Evolutionary conservation across 2,113 vertebrate species (phyloP), one percentile per base, ranked within the genome.

Genomic region (Corythaeola cristata): DNA sequence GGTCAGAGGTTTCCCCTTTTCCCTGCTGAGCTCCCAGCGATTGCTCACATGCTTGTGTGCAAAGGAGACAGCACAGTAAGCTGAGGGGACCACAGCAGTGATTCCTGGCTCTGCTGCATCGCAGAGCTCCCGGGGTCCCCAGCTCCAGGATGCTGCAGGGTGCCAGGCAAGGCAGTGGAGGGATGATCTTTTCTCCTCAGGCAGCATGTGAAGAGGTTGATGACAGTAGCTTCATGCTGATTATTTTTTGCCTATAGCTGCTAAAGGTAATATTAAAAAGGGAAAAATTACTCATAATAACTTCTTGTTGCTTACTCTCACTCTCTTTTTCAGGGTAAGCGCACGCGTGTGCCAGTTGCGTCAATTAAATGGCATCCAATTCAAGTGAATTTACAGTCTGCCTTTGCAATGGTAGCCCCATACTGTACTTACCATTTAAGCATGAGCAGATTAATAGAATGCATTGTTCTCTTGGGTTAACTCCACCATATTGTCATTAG

Each of bases 391-490:
- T 97, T 98, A 95, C 96, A 95, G 83, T 95, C 96, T 97, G 94
- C 93, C 78, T 97, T 98, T 97, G 97, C 98, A 98, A 97, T 96
- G 92, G 90, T 94, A 97, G 83, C 90, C 39, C 96, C 91, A 95
- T 97, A 96, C 93, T 92, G 94, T 96, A 96, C 88, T 97, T 97
- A 90, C 86, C 92, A 97, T 95, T 97, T 97, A 98, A 97, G 72
- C 96, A 91, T 45, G 88, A 97, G 89, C 93, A 97, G 86, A 97
- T 98, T 98, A 98, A 98, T 94, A 55, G 93, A 93, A 93, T 91
- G 75, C 71, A 93, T 97, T 98, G 91, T 98, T 98, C 96, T 98
- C 91, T 93, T 97, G 97, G 86, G 95, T 96, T 96, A 97, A 95
- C 90, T 93, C 74, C 74, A 95, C 97, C 94, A 83, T 96, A 75